These are phyloP conservation scores for Orcinus orca DNA, from an alignment of 2,113 vertebrate genomes.

Conservation along the genomic window DNA sequence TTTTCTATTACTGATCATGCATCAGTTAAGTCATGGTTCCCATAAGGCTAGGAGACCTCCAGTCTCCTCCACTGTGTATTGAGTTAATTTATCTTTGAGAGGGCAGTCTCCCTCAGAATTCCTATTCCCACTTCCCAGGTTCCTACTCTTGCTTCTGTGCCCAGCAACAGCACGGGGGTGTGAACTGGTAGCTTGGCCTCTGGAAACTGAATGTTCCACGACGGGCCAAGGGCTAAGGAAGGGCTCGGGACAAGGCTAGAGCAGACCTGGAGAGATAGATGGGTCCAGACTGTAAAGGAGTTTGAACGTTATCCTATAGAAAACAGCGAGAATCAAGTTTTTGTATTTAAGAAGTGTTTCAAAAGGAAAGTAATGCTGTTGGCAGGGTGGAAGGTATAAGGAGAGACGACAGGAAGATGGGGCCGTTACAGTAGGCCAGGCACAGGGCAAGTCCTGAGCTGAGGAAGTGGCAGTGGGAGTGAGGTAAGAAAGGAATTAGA, in stretches of 20 bases:
- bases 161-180: not conserved
- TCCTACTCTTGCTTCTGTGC: not conserved
- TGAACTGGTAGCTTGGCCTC: no score
- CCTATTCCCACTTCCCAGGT: not conserved
- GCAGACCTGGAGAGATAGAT: not conserved
- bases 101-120: not conserved
- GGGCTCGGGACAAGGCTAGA: not conserved
- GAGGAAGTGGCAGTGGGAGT: not conserved
- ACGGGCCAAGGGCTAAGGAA: not conserved
- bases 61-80: not conserved
- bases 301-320: not conserved
- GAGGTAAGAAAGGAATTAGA: not conserved
- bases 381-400: not conserved
- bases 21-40: not conserved
- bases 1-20: not conserved
- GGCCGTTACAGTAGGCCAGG: not conserved
- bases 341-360: not conserved
- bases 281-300: not conserved
- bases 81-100: not conserved
- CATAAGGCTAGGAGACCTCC: not conserved
- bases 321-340: not conserved
- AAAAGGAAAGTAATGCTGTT: not conserved
- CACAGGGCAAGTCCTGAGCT: not conserved
- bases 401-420: not conserved
- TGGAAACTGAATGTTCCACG: not conserved